phyloP scores from a whole-genome alignment of 1,140 invertebrate species.

The Apis dorsata region DNA sequence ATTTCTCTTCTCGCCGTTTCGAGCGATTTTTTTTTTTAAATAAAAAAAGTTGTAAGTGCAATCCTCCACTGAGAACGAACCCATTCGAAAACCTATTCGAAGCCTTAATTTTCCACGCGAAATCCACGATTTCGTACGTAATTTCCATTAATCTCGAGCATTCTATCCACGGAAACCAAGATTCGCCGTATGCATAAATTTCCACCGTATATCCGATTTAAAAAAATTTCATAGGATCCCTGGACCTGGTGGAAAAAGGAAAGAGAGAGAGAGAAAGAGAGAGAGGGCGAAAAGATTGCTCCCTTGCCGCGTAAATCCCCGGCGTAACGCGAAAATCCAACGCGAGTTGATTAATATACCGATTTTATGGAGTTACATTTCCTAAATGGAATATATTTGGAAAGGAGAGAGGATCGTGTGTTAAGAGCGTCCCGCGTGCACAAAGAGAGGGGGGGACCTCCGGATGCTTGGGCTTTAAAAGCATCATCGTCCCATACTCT shows the following conservation, averaged over 20 bases:
- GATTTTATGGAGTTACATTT: constrained; percentile 50
- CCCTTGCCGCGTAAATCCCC: no score
- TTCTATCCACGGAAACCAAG: neutral
- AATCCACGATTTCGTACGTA: no score
- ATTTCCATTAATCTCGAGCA: neutral
- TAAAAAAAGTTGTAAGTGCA: no score
- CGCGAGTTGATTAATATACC: constrained; percentile 36
- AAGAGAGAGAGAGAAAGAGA: neutral
- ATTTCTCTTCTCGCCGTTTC: no score
- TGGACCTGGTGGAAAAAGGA: neutral
- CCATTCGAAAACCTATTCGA: no score
- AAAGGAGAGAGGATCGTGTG: constrained; percentile 40
- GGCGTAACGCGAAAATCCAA: neutral
- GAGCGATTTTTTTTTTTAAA: no score
- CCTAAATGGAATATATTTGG: constrained; percentile 53
- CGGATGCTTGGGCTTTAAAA: constrained; percentile 74
- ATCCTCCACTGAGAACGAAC: no score
- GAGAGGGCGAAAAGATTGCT: no score
- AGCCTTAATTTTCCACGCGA: no score
- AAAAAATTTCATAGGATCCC: neutral
- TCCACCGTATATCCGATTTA: neutral
- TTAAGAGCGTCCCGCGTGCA: constrained; percentile 65
- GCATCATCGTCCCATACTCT: constrained; percentile 76
- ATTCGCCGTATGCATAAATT: no score
- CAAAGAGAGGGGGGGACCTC: constrained; percentile 41